These are phyloP conservation scores for Artibeus jamaicensis DNA, from an alignment of 2,797 vertebrate genomes.

Conservation along the genomic window DNA sequence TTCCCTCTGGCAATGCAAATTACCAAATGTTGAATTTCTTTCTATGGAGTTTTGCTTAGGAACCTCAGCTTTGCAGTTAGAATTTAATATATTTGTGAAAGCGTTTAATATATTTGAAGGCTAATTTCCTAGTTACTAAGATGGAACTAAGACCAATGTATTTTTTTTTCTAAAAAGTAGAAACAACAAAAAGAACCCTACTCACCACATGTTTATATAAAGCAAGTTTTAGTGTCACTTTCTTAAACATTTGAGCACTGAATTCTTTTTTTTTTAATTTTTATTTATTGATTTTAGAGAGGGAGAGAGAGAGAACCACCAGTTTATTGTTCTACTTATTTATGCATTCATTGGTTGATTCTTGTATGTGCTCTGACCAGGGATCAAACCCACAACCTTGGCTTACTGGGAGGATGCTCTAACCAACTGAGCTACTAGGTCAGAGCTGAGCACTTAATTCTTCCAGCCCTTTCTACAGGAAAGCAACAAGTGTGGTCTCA, in stretches of 20 bases:
- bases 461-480: background rate
- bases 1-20: background rate
- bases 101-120: background rate
- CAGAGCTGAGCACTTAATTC: background rate
- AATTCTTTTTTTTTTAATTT: background rate
- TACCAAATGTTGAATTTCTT: background rate
- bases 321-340: too few relatives aligned
- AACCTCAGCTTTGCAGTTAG: background rate
- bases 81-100: background rate
- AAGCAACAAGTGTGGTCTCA: background rate
- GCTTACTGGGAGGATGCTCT: too few relatives aligned
- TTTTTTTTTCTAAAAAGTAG: background rate
- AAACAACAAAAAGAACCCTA: background rate
- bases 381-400: too few relatives aligned
- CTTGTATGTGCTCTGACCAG: too few relatives aligned
- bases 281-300: too few relatives aligned
- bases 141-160: background rate
- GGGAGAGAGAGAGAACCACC: too few relatives aligned
- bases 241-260: background rate
- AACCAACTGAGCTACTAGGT: too few relatives aligned
- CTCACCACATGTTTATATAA: background rate
- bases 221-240: background rate
- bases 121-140: constrained; percentile 1
- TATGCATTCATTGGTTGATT: too few relatives aligned
- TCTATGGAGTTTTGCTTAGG: background rate